Evolutionary conservation across 2,113 vertebrate genomes (phyloP).

Genomic region (Daphoenositta chrysoptera): DNA sequence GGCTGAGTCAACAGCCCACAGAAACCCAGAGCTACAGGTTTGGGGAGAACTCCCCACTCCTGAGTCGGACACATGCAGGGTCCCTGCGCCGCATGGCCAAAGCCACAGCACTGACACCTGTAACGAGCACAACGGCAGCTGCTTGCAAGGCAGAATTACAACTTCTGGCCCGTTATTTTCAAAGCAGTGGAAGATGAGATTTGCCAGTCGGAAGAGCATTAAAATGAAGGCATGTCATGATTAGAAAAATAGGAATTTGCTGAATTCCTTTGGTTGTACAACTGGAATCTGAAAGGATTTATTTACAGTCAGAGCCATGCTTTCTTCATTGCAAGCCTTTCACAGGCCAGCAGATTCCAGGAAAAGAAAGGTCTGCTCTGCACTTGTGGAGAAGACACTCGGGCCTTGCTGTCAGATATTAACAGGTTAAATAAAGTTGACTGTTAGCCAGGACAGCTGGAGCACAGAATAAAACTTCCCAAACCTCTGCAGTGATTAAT

Average conservation of each 20-base stretch:
- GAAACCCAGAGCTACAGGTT: background rate
- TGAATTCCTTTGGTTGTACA: background rate
- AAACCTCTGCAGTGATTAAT: background rate
- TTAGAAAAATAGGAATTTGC: background rate
- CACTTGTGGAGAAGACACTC: background rate
- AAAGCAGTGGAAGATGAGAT: background rate
- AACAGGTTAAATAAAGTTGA: background rate
- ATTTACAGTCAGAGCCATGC: conserved; percentile 1
- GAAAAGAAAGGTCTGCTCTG: background rate
- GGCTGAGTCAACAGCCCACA: background rate
- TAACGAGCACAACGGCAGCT: background rate
- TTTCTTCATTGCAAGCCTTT: background rate
- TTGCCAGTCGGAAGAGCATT: background rate
- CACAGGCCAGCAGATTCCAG: background rate
- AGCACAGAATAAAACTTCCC: background rate
- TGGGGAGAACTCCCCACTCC: background rate
- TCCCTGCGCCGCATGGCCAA: background rate
- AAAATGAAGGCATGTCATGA: background rate
- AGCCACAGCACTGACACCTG: background rate
- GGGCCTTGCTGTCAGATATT: background rate
- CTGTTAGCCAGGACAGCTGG: background rate
- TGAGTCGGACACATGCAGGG: background rate
- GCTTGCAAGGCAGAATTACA: background rate
- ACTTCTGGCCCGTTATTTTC: background rate
- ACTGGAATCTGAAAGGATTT: background rate